phyloP scores from a whole-genome alignment of 2,797 vertebrate genomes.

The Crocodylus rhombifer region DNA sequence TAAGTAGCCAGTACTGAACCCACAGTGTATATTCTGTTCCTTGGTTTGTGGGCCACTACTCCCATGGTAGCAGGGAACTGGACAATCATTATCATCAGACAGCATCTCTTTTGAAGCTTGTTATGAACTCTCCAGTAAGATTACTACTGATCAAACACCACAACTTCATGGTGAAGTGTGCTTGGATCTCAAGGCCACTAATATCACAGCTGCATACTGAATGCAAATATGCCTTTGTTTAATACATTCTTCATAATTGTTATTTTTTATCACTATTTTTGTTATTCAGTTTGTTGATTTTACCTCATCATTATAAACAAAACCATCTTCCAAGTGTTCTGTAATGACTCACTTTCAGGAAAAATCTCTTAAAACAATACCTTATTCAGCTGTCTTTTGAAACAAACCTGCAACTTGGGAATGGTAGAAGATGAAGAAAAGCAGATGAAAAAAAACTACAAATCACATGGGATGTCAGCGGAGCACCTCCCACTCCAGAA shows the following conservation, averaged over 20 bases:
- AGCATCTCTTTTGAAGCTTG: conserved; percentile 17
- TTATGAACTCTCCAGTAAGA: not conserved
- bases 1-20: conserved; percentile 9
- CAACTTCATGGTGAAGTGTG: conserved; percentile 19
- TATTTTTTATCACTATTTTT: conserved; percentile 23
- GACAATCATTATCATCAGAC: conserved; percentile 8
- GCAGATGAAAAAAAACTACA: conserved; percentile 70
- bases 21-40: conserved; percentile 1
- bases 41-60: not conserved
- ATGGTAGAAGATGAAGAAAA: conserved; percentile 69
- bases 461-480: conserved; percentile 75
- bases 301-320: conserved; percentile 48
- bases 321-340: conserved; percentile 74
- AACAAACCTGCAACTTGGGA: conserved; percentile 74
- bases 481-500: conserved; percentile 78
- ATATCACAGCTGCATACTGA: conserved; percentile 1
- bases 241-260: conserved; percentile 28
- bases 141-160: conserved; percentile 23
- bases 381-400: conserved; percentile 76
- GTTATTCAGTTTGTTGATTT: conserved; percentile 62
- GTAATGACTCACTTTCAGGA: conserved; percentile 63
- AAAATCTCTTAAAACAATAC: conserved; percentile 76
- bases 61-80: not conserved
- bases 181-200: conserved; percentile 56
- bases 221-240: conserved; percentile 44